Conservation (phyloP, 2,113 vertebrate genomes). For the Eptesicus fuscus region DNA sequence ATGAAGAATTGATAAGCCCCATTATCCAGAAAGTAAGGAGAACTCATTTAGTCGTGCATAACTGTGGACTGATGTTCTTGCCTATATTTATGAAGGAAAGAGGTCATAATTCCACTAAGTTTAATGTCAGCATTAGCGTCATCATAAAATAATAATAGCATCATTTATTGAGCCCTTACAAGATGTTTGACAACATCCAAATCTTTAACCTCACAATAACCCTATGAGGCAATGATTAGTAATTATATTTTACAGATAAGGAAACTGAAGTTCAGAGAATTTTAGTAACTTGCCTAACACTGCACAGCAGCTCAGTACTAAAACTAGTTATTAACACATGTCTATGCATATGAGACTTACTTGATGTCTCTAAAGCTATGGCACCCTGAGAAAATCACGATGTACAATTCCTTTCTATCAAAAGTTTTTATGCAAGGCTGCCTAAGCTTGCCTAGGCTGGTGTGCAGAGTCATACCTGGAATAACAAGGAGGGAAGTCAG, state of each 20-base stretch:
- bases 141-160: not conserved
- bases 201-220: not conserved
- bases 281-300: not conserved
- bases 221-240: not conserved
- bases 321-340: not conserved
- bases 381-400: not conserved
- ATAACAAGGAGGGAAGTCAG: not conserved
- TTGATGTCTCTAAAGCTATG: not conserved
- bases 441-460: not conserved
- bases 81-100: not conserved
- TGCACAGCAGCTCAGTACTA: not conserved
- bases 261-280: not conserved
- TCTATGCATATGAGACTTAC: not conserved
- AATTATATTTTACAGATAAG: not conserved
- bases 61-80: not conserved
- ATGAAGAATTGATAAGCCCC: slow-evolving; percentile 65
- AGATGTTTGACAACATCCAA: not conserved
- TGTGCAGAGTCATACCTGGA: not conserved
- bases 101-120: slow-evolving; percentile 37
- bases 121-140: not conserved
- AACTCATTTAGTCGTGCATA: slow-evolving; percentile 31
- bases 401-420: not conserved
- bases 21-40: slow-evolving; percentile 62
- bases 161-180: not conserved
- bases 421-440: not conserved